Evolutionary conservation across 35 echinoderm and acorn worm species (phyloP).

Genomic region (Patiria miniata): DNA sequence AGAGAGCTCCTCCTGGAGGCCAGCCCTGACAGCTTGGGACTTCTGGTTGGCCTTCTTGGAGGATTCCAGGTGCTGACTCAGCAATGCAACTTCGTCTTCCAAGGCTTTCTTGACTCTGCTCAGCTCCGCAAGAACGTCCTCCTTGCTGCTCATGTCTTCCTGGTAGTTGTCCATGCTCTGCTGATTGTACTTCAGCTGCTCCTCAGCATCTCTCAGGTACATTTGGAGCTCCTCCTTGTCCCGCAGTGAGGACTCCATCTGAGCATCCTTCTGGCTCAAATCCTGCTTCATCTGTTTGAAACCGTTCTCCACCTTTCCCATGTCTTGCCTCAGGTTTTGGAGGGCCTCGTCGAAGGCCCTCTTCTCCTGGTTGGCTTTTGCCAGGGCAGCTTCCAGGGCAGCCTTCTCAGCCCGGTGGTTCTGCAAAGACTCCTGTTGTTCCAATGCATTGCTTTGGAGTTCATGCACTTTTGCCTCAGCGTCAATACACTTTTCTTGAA

Average conservation of each 20-base stretch:
- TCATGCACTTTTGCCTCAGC: conserved; percentile 69
- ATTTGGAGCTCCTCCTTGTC: conserved; percentile 62
- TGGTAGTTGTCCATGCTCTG: conserved; percentile 60
- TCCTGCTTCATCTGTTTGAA: conserved; percentile 95
- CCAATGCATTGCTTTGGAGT: conserved; percentile 47
- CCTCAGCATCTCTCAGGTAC: conserved; percentile 47
- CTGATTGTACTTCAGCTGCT: conserved; percentile 72
- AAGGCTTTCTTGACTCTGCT: conserved; percentile 38
- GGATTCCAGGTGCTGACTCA: conserved; percentile 44
- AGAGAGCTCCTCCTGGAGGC: conserved; percentile 48
- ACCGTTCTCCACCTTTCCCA: conserved; percentile 79
- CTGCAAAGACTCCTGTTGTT: conserved; percentile 72
- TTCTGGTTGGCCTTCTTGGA: conserved; percentile 18
- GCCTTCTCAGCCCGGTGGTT: conserved; percentile 75
- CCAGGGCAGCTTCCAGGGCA: conserved; percentile 78
- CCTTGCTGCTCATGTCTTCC: conserved; percentile 50
- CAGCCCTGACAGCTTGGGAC: conserved; percentile 20
- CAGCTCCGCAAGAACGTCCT: conserved; percentile 58
- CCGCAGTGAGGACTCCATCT: conserved; percentile 52
- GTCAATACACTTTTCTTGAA: conserved; percentile 80
- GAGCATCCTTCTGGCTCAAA: conserved; percentile 45
- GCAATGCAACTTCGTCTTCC: conserved; percentile 24
- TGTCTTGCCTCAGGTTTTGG: conserved; percentile 78
- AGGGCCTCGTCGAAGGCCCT: conserved; percentile 79
- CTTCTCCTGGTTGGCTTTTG: conserved; percentile 82